Base-by-base conservation (phyloP, 2,797 vertebrate genomes). In the Leptatherina wallacei region DNA sequence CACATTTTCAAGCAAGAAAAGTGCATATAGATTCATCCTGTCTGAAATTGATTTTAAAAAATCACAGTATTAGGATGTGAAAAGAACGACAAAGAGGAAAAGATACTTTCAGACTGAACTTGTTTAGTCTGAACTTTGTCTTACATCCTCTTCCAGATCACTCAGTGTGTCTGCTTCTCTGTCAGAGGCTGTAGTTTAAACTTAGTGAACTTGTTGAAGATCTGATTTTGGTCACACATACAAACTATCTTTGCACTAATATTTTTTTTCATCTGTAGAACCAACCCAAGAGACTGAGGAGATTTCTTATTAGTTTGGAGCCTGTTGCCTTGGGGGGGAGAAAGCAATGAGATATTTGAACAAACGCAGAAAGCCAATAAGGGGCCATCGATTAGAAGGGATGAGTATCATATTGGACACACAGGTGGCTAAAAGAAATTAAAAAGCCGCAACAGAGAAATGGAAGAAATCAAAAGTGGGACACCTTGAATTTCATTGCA, bases 301-400 rank as follows among this genome's bases (percentile, higher is more conserved):
- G 83, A 85, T 89, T 87, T 92, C 88, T 95, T 94, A 95, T 95
- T 94, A 95, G 93, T 94, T 88, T 89, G 88, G 88, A 91, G 89
- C 88, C 83, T 80, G 83, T 82, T 88, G 93, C 94, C 94, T 88
- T 86, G 68, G 88, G 93, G 92, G 75, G 47, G 71, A 83, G 75
- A 79, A 74, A 86, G 80, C 82, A 74, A 90, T 91, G 92, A 93
- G 88, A 93, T 93, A 93, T 94, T 92, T 92, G 91, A 93, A 91
- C 88, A 91, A 93, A 93, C 86, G 76, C 73, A 86, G 89, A 93
- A 92, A 94, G 88, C 91, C 93, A 95, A 95, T 94, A 95, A 94
- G 90, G 87, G 78, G 83, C 91, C 88, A 95, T 95, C 90, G 94
- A 95, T 95, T 94, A 94, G 87, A 78, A 87, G 72, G 82, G 70